Percentiles rank a stretch among this genome's conserved stretches.
Evolutionary conservation across 2,113 vertebrate species (phyloP).

Genomic region (Gasterosteus aculeatus): DNA sequence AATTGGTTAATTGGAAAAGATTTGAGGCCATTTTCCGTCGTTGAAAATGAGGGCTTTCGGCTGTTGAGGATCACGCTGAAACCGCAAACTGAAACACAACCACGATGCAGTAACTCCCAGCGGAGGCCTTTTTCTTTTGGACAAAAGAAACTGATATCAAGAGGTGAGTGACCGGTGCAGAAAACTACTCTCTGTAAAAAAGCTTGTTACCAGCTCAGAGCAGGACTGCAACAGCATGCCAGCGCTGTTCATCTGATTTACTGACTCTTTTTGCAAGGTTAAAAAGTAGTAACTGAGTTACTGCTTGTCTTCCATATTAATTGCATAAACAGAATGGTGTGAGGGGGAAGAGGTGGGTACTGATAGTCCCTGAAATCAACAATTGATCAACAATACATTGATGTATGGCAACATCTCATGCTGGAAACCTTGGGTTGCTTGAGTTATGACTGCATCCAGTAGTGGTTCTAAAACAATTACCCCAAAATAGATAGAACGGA

Average conservation of each 20-base stretch:
- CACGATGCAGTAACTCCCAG: conserved; percentile 14
- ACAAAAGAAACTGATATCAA: neutral
- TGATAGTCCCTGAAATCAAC: conserved; percentile 68
- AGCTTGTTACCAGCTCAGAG: conserved; percentile 17
- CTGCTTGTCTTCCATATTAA: conserved; percentile 72
- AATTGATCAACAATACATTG: conserved; percentile 76
- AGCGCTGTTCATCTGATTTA: conserved; percentile 59
- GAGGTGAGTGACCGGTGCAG: conserved; percentile 17
- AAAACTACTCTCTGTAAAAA: conserved; percentile 1
- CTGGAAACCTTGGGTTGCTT: conserved; percentile 69
- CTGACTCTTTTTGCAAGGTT: conserved; percentile 64
- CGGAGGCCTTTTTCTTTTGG: conserved; percentile 8
- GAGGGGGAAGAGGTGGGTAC: conserved; percentile 52
- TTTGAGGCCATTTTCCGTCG: too few species aligned
- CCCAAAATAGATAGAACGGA: conserved; percentile 47
- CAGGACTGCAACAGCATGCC: conserved; percentile 15
- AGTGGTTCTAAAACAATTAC: conserved; percentile 55
- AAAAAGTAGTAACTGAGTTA: conserved; percentile 63
- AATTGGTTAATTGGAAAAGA: too few species aligned
- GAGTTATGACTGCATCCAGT: conserved; percentile 73
- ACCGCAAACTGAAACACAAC: conserved; percentile 42
- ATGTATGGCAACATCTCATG: conserved; percentile 71
- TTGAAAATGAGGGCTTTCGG: too few species aligned
- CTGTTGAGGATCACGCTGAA: neutral
- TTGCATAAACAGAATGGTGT: conserved; percentile 52